A percentile compares a stretch with the other conserved stretches of the same genome.
These are phyloP conservation scores for Turnix velox DNA, from an alignment of 2,113 vertebrate species.

Conservation along the genomic window DNA sequence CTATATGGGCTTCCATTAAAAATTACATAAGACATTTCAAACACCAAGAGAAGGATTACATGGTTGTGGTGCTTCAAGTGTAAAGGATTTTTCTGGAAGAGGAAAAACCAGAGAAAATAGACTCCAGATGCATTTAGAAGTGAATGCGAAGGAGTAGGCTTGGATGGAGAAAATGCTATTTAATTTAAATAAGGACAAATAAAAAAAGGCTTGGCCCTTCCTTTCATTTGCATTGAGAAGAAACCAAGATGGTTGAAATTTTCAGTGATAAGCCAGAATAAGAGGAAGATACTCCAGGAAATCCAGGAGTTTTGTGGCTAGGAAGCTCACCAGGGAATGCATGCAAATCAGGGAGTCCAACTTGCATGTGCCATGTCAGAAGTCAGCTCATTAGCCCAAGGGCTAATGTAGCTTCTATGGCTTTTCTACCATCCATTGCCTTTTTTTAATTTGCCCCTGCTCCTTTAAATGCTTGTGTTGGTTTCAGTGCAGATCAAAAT, in stretches of 20 bases:
- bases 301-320: background rate
- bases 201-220: background rate
- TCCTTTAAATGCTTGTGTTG: background rate
- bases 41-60: background rate
- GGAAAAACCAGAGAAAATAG: slow-evolving; percentile 3
- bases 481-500: background rate
- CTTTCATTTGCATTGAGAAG: background rate
- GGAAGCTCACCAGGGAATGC: background rate
- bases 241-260: background rate
- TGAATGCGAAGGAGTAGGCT: background rate
- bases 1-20: background rate
- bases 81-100: background rate
- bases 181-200: background rate
- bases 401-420: background rate
- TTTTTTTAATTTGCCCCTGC: background rate
- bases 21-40: background rate
- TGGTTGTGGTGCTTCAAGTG: background rate
- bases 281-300: background rate
- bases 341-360: background rate
- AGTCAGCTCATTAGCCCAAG: background rate
- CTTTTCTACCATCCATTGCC: background rate
- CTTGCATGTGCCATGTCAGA: rapidly evolving
- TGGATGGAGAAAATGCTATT: background rate
- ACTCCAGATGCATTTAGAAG: background rate
- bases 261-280: background rate